Percentiles rank a stretch among this genome's conserved stretches.
Evolutionary conservation across 2,113 vertebrate species (phyloP).

Genomic region (Rhadina sibilatrix): DNA sequence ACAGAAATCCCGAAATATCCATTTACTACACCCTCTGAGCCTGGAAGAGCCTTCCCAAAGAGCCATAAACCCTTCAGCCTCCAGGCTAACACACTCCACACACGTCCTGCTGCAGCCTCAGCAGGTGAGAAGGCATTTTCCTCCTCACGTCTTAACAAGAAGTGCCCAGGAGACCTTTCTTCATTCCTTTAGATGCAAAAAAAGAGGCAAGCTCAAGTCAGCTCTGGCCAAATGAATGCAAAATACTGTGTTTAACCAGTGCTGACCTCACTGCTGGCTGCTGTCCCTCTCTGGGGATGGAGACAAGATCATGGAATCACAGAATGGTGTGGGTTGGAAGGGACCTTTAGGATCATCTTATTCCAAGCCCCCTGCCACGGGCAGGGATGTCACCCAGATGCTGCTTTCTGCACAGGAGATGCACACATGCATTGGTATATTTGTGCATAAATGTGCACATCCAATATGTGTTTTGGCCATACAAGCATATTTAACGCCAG

Average conservation of each 20-base stretch:
- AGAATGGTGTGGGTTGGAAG: neutral
- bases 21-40: neutral
- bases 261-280: neutral
- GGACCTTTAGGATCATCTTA: neutral
- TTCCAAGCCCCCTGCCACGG: fast-evolving
- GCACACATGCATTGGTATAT: too few species aligned
- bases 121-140: neutral
- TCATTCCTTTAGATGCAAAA: neutral
- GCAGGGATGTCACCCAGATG: neutral
- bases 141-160: neutral
- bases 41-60: neutral
- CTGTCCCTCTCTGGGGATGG: neutral
- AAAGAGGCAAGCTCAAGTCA: neutral
- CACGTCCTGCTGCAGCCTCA: neutral
- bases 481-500: neutral
- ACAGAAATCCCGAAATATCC: neutral
- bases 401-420: neutral
- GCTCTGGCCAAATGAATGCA: fast-evolving
- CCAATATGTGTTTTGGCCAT: neutral
- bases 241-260: neutral
- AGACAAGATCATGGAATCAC: neutral
- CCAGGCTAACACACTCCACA: neutral
- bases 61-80: fast-evolving
- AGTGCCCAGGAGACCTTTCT: neutral
- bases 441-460: neutral